Evolutionary conservation across 2,797 vertebrate genomes (phyloP).

Genomic region (Onychomys torridus): DNA sequence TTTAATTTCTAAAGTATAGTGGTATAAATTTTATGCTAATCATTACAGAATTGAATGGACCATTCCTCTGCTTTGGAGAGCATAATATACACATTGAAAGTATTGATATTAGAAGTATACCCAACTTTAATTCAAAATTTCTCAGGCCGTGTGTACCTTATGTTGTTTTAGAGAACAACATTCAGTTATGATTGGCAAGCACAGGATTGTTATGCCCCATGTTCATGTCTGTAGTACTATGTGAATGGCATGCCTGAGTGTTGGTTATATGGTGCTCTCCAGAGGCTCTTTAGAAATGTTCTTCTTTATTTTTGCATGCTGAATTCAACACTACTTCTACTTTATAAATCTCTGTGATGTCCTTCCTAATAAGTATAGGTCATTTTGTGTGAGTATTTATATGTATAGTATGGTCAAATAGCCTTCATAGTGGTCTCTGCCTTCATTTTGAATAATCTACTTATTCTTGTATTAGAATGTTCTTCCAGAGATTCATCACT

Average conservation of each 20-base stretch:
- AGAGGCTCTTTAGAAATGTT: background rate
- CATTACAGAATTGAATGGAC: background rate
- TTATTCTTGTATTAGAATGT: background rate
- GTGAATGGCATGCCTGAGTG: background rate
- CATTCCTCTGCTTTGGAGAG: background rate
- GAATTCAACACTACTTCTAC: constrained; percentile 4
- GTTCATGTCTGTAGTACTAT: background rate
- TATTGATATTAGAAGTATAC: background rate
- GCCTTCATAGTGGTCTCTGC: background rate
- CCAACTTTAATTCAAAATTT: background rate
- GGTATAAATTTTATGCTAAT: background rate
- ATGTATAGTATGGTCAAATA: background rate
- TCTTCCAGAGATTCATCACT: background rate
- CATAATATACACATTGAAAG: background rate
- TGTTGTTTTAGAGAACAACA: background rate
- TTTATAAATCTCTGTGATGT: constrained; percentile 36
- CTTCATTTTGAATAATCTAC: constrained; percentile 3
- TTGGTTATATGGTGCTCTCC: background rate
- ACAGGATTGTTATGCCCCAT: no score
- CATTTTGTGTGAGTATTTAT: background rate
- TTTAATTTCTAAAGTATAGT: background rate
- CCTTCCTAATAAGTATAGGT: background rate
- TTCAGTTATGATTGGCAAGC: background rate
- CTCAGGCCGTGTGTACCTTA: background rate
- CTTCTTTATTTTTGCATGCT: background rate